These are phyloP conservation scores for Equus quagga DNA, from an alignment of 2,113 vertebrate genomes.

Conservation along the genomic window DNA sequence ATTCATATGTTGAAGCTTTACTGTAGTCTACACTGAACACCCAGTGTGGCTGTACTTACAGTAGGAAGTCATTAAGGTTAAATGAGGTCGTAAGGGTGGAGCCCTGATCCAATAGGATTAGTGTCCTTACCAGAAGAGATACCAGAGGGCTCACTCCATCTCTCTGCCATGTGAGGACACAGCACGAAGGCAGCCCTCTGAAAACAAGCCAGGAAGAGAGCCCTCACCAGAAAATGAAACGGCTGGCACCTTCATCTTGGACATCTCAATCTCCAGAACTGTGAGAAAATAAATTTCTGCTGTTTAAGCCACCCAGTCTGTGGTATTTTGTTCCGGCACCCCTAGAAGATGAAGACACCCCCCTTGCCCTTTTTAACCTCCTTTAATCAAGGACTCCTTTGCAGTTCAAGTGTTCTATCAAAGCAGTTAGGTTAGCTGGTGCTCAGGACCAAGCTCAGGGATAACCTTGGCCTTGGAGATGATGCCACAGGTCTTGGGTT, in stretches of 20 bases:
- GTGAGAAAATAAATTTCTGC: too few species aligned
- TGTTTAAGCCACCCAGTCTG: too few species aligned
- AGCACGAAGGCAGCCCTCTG: too few species aligned
- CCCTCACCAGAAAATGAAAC: too few species aligned
- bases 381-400: neutral
- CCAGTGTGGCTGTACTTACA: neutral
- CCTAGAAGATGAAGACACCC: neutral
- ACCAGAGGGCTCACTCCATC: accelerated
- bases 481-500: neutral
- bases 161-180: neutral
- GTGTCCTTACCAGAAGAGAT: neutral
- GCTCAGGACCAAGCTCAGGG: neutral
- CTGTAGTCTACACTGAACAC: neutral
- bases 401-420: neutral
- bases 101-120: too few species aligned
- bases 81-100: neutral
- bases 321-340: too few species aligned
- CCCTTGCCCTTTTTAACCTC: neutral
- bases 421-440: neutral
- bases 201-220: too few species aligned
- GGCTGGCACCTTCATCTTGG: too few species aligned
- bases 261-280: too few species aligned
- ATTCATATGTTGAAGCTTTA: neutral
- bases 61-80: neutral
- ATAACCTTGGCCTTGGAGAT: neutral